Conservation (phyloP, 2,888 invertebrate genomes). For the Steinernema scapterisci region DNA sequence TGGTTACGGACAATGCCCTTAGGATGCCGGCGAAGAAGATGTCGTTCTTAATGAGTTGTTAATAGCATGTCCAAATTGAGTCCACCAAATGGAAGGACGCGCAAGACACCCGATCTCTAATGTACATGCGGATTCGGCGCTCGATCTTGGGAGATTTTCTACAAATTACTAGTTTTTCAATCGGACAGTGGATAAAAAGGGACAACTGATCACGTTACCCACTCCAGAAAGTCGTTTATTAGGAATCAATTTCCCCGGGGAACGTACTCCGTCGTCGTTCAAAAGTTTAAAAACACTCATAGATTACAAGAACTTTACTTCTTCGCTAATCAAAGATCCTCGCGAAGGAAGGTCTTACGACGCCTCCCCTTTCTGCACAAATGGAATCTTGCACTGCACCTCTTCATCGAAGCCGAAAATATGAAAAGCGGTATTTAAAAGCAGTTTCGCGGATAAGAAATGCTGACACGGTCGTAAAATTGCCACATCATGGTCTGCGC, state of each 20-base stretch:
- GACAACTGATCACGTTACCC: constrained; percentile 14
- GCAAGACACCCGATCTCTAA: no score
- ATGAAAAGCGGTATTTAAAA: neutral
- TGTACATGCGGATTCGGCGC: no score
- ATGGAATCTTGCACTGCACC: no score
- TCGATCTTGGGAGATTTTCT: neutral
- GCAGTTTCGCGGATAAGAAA: neutral
- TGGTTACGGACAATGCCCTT: constrained; percentile 31
- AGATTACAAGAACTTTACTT: neutral
- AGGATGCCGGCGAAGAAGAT: constrained; percentile 23
- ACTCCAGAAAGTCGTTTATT: constrained; percentile 25
- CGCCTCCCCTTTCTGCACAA: no score
- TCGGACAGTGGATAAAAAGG: neutral
- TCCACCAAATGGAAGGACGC: neutral
- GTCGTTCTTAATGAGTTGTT: constrained; percentile 28
- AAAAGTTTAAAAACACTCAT: constrained; percentile 5
- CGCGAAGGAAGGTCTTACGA: no score
- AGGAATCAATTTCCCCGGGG: constrained; percentile 21
- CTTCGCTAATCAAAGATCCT: no score
- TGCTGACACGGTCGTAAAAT: constrained; percentile 27
- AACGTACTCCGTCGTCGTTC: neutral
- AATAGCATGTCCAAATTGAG: constrained; percentile 20
- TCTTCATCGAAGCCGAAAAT: no score
- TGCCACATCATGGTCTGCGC: constrained; percentile 20
- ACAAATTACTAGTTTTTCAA: neutral